Evolutionary conservation across 2,113 vertebrate species (phyloP).

Genomic region (Gnathonemus longibarbis): DNA sequence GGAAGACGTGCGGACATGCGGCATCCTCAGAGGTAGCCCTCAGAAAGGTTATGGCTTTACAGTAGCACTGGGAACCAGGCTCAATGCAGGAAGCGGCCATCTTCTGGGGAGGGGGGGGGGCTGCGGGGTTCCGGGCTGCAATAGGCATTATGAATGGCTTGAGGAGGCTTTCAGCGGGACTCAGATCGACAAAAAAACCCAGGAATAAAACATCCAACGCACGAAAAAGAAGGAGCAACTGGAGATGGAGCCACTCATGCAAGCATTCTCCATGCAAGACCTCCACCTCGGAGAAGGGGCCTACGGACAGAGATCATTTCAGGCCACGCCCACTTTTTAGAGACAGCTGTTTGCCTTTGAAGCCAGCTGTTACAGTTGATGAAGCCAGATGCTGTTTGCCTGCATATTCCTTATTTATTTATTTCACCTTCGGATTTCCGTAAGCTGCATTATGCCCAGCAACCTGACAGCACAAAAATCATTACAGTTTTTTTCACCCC

Average conservation of each 20-base stretch:
- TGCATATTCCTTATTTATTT: neutral
- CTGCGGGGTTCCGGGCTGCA: neutral
- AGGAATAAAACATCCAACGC: neutral
- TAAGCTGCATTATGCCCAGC: neutral
- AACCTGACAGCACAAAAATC: slow-evolving; percentile 1
- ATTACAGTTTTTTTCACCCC: neutral
- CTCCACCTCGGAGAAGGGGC: neutral
- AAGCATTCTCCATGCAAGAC: neutral
- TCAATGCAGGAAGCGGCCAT: neutral
- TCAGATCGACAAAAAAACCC: neutral
- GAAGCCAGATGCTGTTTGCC: slow-evolving; percentile 11
- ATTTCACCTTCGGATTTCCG: neutral
- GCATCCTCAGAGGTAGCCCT: neutral
- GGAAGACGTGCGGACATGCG: neutral
- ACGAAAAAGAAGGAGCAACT: neutral
- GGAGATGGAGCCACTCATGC: neutral
- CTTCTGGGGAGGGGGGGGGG: neutral
- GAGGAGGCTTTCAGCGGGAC: neutral
- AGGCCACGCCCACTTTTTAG: neutral
- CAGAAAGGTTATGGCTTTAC: neutral
- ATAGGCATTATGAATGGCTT: neutral
- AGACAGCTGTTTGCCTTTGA: neutral
- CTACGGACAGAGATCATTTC: neutral
- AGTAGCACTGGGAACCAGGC: neutral
- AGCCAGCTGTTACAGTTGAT: neutral